Evolutionary conservation across 2,888 invertebrate genomes (phyloP).

Genomic region (Tachina grossa): DNA sequence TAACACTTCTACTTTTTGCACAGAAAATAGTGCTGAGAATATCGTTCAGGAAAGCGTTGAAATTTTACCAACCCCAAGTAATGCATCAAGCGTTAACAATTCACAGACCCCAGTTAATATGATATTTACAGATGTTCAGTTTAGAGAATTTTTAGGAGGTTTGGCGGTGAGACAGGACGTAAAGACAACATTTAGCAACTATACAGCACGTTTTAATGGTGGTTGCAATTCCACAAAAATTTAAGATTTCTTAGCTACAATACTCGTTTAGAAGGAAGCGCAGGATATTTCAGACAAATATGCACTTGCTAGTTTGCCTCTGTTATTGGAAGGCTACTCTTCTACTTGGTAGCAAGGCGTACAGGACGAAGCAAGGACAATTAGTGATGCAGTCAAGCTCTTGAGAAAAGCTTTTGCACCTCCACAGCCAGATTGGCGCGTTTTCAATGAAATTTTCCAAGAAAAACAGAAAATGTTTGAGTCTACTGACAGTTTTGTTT

Average conservation of each 20-base stretch:
- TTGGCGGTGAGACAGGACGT: not conserved
- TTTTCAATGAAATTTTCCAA: too few relatives aligned
- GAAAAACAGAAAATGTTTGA: too few relatives aligned
- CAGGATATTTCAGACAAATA: slow-evolving; percentile 62
- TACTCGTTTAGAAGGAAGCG: slow-evolving; percentile 43
- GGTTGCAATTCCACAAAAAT: slow-evolving; percentile 18
- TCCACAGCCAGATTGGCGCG: too few relatives aligned
- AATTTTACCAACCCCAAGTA: not conserved
- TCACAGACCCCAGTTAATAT: not conserved
- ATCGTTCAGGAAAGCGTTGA: not conserved
- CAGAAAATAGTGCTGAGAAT: not conserved
- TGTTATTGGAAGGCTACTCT: too few relatives aligned
- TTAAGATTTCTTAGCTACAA: slow-evolving; percentile 38
- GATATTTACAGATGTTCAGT: too few relatives aligned
- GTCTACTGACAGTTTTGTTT: too few relatives aligned
- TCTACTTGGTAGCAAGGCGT: too few relatives aligned
- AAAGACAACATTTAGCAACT: slow-evolving; percentile 21
- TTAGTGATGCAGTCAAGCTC: too few relatives aligned
- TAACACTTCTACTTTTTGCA: not conserved
- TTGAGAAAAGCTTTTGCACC: too few relatives aligned
- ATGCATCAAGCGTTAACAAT: not conserved
- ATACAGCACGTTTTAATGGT: slow-evolving; percentile 41
- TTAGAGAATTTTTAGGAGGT: not conserved
- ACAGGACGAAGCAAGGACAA: too few relatives aligned
- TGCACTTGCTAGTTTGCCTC: slow-evolving; percentile 51